Evolutionary conservation across 2,888 invertebrate species (phyloP), one percentile per base, ranked within the genome.

Genomic region (Malthinus flaveolus): DNA sequence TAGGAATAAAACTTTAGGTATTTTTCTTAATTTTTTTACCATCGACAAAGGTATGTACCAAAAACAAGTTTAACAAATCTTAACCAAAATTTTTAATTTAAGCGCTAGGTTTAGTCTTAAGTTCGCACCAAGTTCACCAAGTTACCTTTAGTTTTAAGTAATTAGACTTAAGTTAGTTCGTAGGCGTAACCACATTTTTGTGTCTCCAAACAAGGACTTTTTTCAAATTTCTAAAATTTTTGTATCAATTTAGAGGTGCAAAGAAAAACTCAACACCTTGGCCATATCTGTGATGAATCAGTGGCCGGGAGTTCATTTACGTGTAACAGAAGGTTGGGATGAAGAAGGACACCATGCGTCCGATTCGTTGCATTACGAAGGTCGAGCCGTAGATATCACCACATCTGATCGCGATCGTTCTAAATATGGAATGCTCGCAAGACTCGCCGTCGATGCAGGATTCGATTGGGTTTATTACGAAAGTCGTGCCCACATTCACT

Each of bases 401-500:
- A 97, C 97, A 69, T 92, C 93, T 67, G 97, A 97, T 83, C 84
- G 93, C 53, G 95, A 97, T 81, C 85, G 91, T 60, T 86, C 92
- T 78, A 97, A 97, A 82, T 92, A 95, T 80, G 97, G 97, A 67
- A 94, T 97, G 94, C 83, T 97, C 73, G 97, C 97, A 44, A 83
- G 97, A 61, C 84, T 97, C 55, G 97, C 97, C 0, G 94, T 95
- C 59, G 95, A 97, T 79, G 96, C 97, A 23, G 97, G 97, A 73
- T 97, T 97, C 84, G 97, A 97, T 83, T 97, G 96, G 96, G 97
- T 97, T 63, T 95, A 92, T 83, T 97, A 96, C 78, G 95, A 96
- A 80, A 93, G 93, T 76, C 85, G 95, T 68, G 89, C 92, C 10
- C 94, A 97, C 79, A 95, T 97, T 72, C 97, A 97, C 81, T 96